A percentile compares a stretch with the other conserved stretches of the same genome.
Evolutionary conservation across 1,140 invertebrate species (phyloP).

Genomic region (Drosophila nigrodunni): DNA sequence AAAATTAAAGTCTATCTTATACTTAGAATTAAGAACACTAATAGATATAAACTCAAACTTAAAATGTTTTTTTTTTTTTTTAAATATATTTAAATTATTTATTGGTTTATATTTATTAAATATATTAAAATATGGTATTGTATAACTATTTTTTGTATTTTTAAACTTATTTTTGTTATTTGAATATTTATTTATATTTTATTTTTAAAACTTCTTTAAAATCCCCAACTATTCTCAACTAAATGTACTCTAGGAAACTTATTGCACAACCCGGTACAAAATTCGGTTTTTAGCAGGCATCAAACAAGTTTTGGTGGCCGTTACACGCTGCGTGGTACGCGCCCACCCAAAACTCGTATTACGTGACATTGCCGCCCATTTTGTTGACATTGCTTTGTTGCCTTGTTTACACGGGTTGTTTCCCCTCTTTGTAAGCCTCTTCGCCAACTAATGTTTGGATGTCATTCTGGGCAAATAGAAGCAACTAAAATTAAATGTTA

Average conservation of each 20-base stretch:
- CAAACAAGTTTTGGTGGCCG: conserved; percentile 35
- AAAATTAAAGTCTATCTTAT: no score
- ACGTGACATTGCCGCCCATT: conserved; percentile 57
- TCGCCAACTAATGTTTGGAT: conserved; percentile 60
- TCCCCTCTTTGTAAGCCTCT: conserved; percentile 6
- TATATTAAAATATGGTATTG: no score
- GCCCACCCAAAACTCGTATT: conserved; percentile 37
- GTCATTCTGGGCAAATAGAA: conserved; percentile 63
- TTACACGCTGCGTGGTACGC: conserved; percentile 18
- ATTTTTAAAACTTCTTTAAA: no score
- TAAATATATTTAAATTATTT: no score
- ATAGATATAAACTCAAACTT: no score
- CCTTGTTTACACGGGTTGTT: conserved; percentile 57
- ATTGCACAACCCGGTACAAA: conserved; percentile 1
- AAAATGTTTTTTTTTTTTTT: no score
- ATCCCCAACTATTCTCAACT: no score
- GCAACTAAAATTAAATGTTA: conserved; percentile 59
- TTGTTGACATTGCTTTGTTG: conserved; percentile 71
- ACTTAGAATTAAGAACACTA: no score
- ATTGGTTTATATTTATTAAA: no score
- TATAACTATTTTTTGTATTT: no score
- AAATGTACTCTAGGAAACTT: neutral
- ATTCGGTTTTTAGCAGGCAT: conserved; percentile 38
- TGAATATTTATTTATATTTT: no score
- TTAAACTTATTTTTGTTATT: no score